Base-by-base conservation (phyloP, 2,888 invertebrate species). In the Ophion ventricosus region DNA sequence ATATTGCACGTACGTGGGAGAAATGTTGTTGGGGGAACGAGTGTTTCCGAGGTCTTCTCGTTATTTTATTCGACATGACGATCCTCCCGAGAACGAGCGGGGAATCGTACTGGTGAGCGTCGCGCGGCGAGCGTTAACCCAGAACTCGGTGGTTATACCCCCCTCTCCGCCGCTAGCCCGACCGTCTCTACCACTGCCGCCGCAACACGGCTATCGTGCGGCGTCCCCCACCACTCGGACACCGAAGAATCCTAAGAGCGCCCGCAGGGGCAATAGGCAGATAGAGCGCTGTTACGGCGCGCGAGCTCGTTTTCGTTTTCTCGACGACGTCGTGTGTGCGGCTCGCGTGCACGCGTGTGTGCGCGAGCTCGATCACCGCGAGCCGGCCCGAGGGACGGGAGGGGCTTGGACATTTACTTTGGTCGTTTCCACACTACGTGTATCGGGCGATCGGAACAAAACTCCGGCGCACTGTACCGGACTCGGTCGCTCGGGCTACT, bases 71-170 rank as follows among this genome's bases (percentile, higher is more conserved):
- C 88, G 87, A 87, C 89, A 90, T 89, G 86, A 87, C 88, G 82
- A 85, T 73, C 84, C 87, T 82, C 83, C 75, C 82, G 67, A 54
- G 63, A 83, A 80, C 70, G 88, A 87, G 86, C 87, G 80, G 85
- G 82, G 88, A 88, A 87, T 87, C 88, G 87, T 87, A 91, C 90
- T 90, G 88, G 66, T 23, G 73, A 54, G 69, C 72, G 76, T 72
- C 63, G 70, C 74, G 63, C 64, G 40, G 69, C 74, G 85, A 86
- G 82, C 86, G 83, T 86, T 85, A 82, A 86, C 85, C 85, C 86
- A 87, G 25, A 80, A 81, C 74, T 70, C 74, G 59, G 78, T 75
- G 64, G 74, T 61, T 63, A 73, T 23, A 17, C 56, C 67, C 56
- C 70, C 66, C 64, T 29, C 83, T 66, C 59, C 20, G 7, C 49